Base-by-base conservation (phyloP, 2,113 vertebrate species). In the Ploceus nigricollis region DNA sequence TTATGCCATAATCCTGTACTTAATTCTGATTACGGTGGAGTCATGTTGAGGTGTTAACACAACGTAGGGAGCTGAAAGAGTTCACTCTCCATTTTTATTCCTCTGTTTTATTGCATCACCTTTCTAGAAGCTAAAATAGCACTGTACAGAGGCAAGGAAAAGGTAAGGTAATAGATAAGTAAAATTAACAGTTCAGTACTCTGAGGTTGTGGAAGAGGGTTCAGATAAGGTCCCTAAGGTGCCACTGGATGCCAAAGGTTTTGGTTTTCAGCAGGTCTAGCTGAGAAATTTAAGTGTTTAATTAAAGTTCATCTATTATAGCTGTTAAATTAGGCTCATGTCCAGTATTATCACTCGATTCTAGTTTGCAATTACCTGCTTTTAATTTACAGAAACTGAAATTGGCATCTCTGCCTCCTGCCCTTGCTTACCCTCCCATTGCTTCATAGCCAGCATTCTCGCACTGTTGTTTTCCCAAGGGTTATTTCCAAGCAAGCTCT, bases 351-450 rank as follows among this genome's bases (percentile, higher is more conserved):
- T 57, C 76, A 28, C 61, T 93, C 33, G 33, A 72, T 88, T 89
- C 71, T 82, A 64, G 53, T 87, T 93, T 87, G 53, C 60, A 85
- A 57, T 88, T 69, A 80, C 89, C 57, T 86, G 76, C 75, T 95
- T 56, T 93, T 82, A 75, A 90, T 96, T 94, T 96, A 70, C 65
- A 73, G 85, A 84, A 94, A 78, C 51, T 58, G 50, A 42, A 93
- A 83, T 39, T 79, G 76, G 60, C 73, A 72, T 89, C 51, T 92
- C 60, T 84, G 78, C 58, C 45, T 82, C 65, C 9, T 60, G 65
- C 70, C 79, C 48, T 93, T 90, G 53, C 51, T 84, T 75, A 84
- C 48, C 48, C n/a, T 94, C 89, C 37, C 37, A 12, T 87, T 94
- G 47, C 76, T 96, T 93, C 69, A 50, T 64, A 89, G 54, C 82